Conservation (phyloP, 92 coral and sea anemone species). For the Heteractis magnifica region DNA sequence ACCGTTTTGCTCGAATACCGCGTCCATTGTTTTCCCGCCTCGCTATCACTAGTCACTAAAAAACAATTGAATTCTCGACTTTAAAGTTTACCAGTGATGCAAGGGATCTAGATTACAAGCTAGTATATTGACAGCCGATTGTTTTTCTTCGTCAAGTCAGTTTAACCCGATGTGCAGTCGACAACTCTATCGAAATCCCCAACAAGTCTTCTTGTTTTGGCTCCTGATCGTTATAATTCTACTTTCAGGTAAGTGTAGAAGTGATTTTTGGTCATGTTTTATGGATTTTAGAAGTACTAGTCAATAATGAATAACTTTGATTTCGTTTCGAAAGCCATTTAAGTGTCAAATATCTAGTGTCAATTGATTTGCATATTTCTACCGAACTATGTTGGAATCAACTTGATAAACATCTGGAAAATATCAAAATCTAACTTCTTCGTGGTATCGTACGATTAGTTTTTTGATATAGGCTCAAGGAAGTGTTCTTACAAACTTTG, state of each 20-base stretch:
- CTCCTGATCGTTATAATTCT: slow-evolving; percentile 4
- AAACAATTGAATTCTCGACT: background rate
- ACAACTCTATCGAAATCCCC: background rate
- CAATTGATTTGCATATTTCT: slow-evolving; percentile 1
- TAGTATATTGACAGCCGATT: background rate
- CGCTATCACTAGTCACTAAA: background rate
- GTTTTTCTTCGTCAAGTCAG: background rate
- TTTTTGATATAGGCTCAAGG: background rate
- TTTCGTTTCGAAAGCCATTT: background rate
- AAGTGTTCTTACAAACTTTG: no score
- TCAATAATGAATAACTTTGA: background rate
- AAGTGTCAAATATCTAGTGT: background rate
- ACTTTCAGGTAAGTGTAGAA: slow-evolving; percentile 13
- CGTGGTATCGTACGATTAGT: background rate
- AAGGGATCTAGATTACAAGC: background rate
- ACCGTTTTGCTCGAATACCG: slow-evolving; percentile 5
- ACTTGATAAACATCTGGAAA: background rate
- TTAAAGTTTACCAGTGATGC: background rate
- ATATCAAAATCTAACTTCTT: background rate
- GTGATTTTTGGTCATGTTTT: background rate
- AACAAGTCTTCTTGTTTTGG: background rate
- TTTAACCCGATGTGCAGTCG: background rate
- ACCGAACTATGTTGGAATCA: background rate
- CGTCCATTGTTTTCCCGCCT: slow-evolving; percentile 13
- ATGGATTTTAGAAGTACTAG: background rate